A percentile compares a stretch with the other conserved stretches of the same genome.
Evolutionary conservation across 2,113 vertebrate species (phyloP).

Genomic region (Ptilonorhynchus violaceus): DNA sequence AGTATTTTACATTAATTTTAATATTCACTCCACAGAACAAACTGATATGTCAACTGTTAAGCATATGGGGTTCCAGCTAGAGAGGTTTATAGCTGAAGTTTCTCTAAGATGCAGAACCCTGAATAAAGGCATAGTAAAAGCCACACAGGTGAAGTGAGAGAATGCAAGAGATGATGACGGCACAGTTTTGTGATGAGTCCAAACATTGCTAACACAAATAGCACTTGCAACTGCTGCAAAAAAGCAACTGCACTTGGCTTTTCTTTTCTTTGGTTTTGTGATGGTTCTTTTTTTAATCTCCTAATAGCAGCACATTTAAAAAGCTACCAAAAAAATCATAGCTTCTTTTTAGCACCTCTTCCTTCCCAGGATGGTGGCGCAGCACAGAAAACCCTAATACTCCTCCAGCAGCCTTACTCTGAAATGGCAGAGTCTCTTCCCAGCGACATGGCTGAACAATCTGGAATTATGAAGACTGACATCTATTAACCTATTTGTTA

Average conservation of each 20-base stretch:
- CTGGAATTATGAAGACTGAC: neutral
- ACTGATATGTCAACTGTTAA: neutral
- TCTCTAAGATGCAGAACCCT: neutral
- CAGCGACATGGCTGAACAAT: fast-evolving
- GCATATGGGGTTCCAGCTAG: neutral
- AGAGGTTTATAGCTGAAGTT: neutral
- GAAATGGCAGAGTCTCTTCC: neutral
- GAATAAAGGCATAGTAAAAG: neutral
- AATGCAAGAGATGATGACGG: neutral
- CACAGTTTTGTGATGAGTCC: neutral
- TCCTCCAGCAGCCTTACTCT: neutral
- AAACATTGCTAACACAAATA: neutral
- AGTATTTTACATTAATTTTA: neutral
- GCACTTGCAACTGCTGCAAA: neutral
- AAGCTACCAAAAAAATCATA: neutral
- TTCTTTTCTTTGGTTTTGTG: neutral
- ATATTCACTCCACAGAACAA: neutral
- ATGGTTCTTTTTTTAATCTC: neutral
- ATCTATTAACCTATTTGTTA: neutral
- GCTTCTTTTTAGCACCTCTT: neutral
- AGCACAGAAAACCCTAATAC: neutral
- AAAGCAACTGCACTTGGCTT: neutral
- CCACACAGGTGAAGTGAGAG: neutral
- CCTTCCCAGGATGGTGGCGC: neutral
- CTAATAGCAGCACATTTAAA: neutral